Conservation (phyloP, 2,888 invertebrate genomes). For the Barypeithes pellucidus region DNA sequence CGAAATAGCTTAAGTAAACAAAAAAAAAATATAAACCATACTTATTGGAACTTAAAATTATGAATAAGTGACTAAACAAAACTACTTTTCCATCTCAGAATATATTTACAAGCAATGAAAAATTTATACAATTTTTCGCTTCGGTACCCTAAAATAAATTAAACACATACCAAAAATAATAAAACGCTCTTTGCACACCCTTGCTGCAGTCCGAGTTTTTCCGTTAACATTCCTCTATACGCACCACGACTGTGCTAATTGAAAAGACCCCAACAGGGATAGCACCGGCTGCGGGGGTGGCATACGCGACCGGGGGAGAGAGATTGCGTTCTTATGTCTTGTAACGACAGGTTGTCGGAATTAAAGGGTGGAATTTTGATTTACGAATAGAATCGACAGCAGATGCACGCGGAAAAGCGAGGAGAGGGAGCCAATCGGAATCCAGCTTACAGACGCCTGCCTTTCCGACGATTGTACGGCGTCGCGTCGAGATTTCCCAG, state of each 20-base stretch:
- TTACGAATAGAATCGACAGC: slow-evolving; percentile 72
- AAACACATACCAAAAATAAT: slow-evolving; percentile 50
- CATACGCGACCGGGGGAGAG: slow-evolving; percentile 46
- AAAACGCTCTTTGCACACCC: slow-evolving; percentile 47
- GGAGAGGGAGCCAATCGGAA: slow-evolving; percentile 47
- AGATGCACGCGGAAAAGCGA: slow-evolving; percentile 64
- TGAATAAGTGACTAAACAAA: too few relatives aligned
- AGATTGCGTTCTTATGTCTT: slow-evolving; percentile 59
- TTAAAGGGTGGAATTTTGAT: slow-evolving; percentile 69
- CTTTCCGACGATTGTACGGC: slow-evolving; percentile 49
- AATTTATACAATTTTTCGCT: not conserved
- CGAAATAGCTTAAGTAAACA: too few relatives aligned
- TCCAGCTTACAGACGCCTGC: slow-evolving; percentile 49
- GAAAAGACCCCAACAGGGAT: slow-evolving; percentile 46
- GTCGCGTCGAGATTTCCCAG: slow-evolving; percentile 45
- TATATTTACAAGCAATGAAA: not conserved
- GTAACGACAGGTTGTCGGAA: slow-evolving; percentile 61
- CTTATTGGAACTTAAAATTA: too few relatives aligned
- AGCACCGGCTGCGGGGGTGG: slow-evolving; percentile 33
- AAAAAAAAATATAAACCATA: too few relatives aligned
- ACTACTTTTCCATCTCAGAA: not conserved
- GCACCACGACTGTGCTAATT: slow-evolving; percentile 52
- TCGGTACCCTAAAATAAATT: slow-evolving; percentile 38
- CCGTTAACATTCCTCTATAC: slow-evolving; percentile 52
- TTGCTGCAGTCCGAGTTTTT: slow-evolving; percentile 49